Evolutionary conservation across 2,888 invertebrate genomes (phyloP).

Genomic region (Microplitis manilae): DNA sequence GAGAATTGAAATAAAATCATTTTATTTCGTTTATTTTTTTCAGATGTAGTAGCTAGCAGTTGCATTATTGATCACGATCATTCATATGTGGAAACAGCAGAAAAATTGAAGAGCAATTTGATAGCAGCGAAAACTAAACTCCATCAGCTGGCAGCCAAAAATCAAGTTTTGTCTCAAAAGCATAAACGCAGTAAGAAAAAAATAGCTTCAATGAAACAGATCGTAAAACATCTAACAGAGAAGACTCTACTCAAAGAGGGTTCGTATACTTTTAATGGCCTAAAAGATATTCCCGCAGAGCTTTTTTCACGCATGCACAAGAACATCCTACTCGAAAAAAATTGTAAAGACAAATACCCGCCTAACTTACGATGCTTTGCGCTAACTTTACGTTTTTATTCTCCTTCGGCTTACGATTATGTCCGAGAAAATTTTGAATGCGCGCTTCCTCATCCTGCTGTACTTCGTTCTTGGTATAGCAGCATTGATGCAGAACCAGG

Average conservation of each 20-base stretch:
- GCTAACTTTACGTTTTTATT: slow-evolving; percentile 21
- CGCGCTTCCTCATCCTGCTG: background rate
- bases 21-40: background rate
- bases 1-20: too few relatives aligned
- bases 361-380: slow-evolving; percentile 13
- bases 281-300: too few relatives aligned
- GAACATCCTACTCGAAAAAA: too few relatives aligned
- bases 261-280: too few relatives aligned
- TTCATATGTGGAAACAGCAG: background rate
- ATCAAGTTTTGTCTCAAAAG: background rate
- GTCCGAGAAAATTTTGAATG: background rate
- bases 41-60: background rate
- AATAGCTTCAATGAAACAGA: background rate
- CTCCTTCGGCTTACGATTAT: slow-evolving; percentile 11
- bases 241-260: too few relatives aligned
- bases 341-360: background rate
- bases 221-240: background rate
- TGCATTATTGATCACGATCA: background rate
- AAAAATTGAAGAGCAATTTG: background rate
- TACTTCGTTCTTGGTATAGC: background rate
- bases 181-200: background rate
- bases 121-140: background rate
- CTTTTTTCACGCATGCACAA: too few relatives aligned
- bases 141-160: background rate
- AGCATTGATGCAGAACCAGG: background rate